These are phyloP conservation scores for Troides helena DNA, from an alignment of 2,888 invertebrate genomes.

Conservation along the genomic window DNA sequence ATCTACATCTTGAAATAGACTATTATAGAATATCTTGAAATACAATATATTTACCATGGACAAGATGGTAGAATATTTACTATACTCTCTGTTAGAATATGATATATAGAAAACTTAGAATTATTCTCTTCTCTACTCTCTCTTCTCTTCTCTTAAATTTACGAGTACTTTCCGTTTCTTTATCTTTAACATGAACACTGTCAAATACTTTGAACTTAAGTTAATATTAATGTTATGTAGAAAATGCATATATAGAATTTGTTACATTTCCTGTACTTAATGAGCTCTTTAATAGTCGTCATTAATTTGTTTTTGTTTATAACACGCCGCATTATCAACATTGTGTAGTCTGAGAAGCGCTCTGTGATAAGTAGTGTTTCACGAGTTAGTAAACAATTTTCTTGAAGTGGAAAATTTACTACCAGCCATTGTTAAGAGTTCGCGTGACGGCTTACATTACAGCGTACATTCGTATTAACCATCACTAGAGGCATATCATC, in stretches of 20 bases:
- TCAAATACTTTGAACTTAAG: background rate
- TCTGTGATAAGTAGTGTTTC: slow-evolving; percentile 46
- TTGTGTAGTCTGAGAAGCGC: slow-evolving; percentile 40
- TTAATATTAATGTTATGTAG: background rate
- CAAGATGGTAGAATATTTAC: no score
- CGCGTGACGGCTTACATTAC: slow-evolving; percentile 56
- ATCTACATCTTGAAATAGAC: no score
- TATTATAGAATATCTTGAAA: no score
- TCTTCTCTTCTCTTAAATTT: no score
- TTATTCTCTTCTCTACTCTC: no score
- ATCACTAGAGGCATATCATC: slow-evolving; percentile 38
- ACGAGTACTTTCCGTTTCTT: background rate
- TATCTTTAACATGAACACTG: background rate
- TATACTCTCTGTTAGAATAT: no score
- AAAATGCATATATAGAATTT: background rate
- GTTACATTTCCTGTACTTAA: slow-evolving; percentile 2
- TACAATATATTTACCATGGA: no score
- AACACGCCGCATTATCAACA: slow-evolving; percentile 29
- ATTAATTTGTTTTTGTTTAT: background rate
- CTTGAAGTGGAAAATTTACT: slow-evolving; percentile 66
- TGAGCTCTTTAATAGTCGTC: background rate
- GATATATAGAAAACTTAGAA: no score
- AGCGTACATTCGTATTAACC: slow-evolving; percentile 39
- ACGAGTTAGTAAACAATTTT: slow-evolving; percentile 57
- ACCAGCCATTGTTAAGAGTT: slow-evolving; percentile 51